phyloP scores from a whole-genome alignment of 1,140 invertebrate species.

The Drosophila punjabiensis region DNA sequence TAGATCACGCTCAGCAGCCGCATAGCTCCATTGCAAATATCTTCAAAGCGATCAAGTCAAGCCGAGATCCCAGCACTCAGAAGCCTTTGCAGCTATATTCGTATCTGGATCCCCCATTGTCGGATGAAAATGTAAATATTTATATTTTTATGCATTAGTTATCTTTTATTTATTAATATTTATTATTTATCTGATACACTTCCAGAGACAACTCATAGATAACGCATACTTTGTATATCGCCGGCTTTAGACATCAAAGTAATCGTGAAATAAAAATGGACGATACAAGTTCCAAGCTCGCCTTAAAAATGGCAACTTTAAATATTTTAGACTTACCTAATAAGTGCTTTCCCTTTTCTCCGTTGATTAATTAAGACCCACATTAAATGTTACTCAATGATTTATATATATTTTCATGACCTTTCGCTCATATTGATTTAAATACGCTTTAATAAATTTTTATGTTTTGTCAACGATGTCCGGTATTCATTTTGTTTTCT shows the following conservation, averaged over 20 bases:
- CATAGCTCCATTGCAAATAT: constrained; percentile 24
- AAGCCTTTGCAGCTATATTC: constrained; percentile 16
- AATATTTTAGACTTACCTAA: too few relatives aligned
- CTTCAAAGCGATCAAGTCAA: constrained; percentile 17
- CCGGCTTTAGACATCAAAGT: background rate
- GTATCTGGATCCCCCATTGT: constrained; percentile 13
- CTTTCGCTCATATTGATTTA: constrained; percentile 78
- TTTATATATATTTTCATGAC: constrained; percentile 80
- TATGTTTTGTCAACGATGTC: constrained; percentile 67
- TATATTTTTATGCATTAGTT: too few relatives aligned
- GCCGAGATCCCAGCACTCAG: constrained; percentile 25
- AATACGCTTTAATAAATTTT: constrained; percentile 79
- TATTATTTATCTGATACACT: background rate
- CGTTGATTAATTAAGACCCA: background rate
- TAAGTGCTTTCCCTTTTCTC: too few relatives aligned
- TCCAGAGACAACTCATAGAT: constrained; percentile 24
- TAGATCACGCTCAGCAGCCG: constrained; percentile 10
- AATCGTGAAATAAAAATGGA: too few relatives aligned
- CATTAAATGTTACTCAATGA: constrained; percentile 70
- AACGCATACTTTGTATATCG: constrained; percentile 17
- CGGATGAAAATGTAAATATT: constrained; percentile 11
- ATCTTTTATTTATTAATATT: background rate
- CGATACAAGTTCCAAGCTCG: too few relatives aligned
- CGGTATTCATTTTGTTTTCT: constrained; percentile 39
- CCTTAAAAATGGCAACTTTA: too few relatives aligned